These are phyloP conservation scores for Seira musarum DNA, from an alignment of 2,888 invertebrate genomes.

Conservation along the genomic window DNA sequence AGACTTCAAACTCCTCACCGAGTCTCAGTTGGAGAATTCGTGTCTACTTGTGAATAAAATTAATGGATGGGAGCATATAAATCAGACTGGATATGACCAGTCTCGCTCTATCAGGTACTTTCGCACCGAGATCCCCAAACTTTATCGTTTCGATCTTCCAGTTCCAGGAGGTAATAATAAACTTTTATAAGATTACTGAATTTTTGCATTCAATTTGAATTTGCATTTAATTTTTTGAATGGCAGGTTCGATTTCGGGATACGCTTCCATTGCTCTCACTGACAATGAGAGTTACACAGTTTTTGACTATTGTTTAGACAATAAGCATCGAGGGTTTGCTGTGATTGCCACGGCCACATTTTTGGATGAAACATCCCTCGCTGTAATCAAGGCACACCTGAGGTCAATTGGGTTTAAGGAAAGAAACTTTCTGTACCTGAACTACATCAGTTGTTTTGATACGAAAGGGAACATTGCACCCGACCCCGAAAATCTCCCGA, in stretches of 20 bases:
- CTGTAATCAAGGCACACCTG: conserved; percentile 24
- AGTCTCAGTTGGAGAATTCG: conserved; percentile 27
- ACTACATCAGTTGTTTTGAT: conserved; percentile 18
- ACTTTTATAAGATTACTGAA: too few species aligned
- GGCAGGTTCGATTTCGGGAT: conserved; percentile 28
- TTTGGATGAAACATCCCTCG: background rate
- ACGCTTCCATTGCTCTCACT: conserved; percentile 28
- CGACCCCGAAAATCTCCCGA: conserved; percentile 9
- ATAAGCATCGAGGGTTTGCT: conserved; percentile 22
- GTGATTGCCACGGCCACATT: background rate
- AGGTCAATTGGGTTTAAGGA: conserved; percentile 36
- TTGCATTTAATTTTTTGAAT: too few species aligned
- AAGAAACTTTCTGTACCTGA: conserved; percentile 20
- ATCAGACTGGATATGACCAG: conserved; percentile 25
- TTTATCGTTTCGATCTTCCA: conserved; percentile 31
- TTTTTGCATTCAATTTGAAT: too few species aligned
- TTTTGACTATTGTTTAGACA: conserved; percentile 42
- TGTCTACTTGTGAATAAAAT: conserved; percentile 24
- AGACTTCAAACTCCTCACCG: conserved; percentile 32
- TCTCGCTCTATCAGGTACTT: background rate
- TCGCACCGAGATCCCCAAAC: conserved; percentile 25
- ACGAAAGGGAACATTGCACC: conserved; percentile 10
- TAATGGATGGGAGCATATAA: conserved; percentile 31
- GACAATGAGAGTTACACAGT: conserved; percentile 41
- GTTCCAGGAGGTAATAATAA: conserved; percentile 11